Conservation (phyloP, 2,888 invertebrate species). For the Schizaphis graminum region DNA sequence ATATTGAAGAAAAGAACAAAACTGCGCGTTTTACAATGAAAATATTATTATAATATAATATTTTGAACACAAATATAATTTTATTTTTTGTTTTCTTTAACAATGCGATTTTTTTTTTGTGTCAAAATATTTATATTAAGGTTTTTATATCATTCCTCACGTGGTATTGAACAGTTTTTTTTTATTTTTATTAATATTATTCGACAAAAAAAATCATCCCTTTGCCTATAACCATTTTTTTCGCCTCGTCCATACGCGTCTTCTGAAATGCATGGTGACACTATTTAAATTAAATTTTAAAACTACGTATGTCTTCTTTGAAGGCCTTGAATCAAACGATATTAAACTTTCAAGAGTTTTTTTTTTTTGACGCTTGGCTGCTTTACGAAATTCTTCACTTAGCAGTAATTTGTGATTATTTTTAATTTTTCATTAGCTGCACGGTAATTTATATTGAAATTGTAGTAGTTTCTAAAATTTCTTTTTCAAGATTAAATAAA, state of each 20-base stretch:
- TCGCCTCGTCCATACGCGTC: background rate
- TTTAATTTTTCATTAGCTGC: background rate
- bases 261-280: conserved; percentile 11
- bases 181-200: conserved; percentile 13
- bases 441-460: background rate
- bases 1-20: background rate
- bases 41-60: background rate
- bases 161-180: background rate
- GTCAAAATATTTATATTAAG: background rate
- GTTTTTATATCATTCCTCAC: background rate
- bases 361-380: conserved; percentile 24
- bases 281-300: conserved; percentile 51
- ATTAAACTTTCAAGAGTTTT: conserved; percentile 49
- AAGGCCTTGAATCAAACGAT: conserved; percentile 33
- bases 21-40: background rate
- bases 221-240: conserved; percentile 12
- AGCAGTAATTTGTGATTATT: conserved; percentile 16
- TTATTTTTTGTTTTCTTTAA: conserved; percentile 14
- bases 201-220: background rate
- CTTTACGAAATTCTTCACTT: background rate
- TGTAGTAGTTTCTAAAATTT: background rate
- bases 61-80: conserved; percentile 13
- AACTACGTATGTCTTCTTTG: conserved; percentile 33
- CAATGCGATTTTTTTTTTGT: background rate
- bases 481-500: background rate